Conservation (phyloP, 2,113 vertebrate species). For the Alethe castanea region DNA sequence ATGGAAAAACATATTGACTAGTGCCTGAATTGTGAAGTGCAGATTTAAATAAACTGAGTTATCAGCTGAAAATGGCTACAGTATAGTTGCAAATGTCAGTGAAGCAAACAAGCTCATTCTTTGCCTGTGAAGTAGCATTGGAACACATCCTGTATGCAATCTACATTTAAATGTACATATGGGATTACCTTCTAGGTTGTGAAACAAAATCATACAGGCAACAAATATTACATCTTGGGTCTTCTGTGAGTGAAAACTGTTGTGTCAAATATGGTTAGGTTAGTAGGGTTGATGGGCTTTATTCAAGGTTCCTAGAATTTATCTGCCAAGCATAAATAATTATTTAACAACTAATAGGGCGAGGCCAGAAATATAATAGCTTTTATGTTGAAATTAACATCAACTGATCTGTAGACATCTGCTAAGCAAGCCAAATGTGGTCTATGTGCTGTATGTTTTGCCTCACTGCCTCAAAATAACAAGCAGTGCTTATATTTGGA, state of each 20-base stretch:
- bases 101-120: slow-evolving; percentile 58
- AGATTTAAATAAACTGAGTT: slow-evolving; percentile 64
- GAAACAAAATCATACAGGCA: slow-evolving; percentile 16
- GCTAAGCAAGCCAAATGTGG: slow-evolving; percentile 68
- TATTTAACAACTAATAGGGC: slow-evolving; percentile 72
- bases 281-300: slow-evolving; percentile 59
- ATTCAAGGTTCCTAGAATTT: slow-evolving; percentile 40
- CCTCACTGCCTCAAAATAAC: slow-evolving; percentile 77
- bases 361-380: slow-evolving; percentile 69
- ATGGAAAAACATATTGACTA: slow-evolving; percentile 28
- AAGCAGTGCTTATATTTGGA: slow-evolving; percentile 63
- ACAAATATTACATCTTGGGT: slow-evolving; percentile 14
- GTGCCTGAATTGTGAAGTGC: slow-evolving; percentile 37
- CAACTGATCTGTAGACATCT: slow-evolving; percentile 69
- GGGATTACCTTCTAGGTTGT: slow-evolving; percentile 46
- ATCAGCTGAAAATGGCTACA: slow-evolving; percentile 32
- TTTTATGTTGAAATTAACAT: slow-evolving; percentile 74
- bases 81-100: slow-evolving; percentile 61
- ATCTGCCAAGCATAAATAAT: slow-evolving; percentile 69
- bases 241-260: slow-evolving; percentile 44
- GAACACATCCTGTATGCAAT: slow-evolving; percentile 12
- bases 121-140: slow-evolving; percentile 50
- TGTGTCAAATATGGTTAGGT: slow-evolving; percentile 70
- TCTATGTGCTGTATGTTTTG: slow-evolving; percentile 64
- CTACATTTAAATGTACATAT: slow-evolving; percentile 57